Evolutionary conservation across 2,888 invertebrate species (phyloP), one percentile per base, ranked within the genome.

Genomic region (Dryococelus australis): DNA sequence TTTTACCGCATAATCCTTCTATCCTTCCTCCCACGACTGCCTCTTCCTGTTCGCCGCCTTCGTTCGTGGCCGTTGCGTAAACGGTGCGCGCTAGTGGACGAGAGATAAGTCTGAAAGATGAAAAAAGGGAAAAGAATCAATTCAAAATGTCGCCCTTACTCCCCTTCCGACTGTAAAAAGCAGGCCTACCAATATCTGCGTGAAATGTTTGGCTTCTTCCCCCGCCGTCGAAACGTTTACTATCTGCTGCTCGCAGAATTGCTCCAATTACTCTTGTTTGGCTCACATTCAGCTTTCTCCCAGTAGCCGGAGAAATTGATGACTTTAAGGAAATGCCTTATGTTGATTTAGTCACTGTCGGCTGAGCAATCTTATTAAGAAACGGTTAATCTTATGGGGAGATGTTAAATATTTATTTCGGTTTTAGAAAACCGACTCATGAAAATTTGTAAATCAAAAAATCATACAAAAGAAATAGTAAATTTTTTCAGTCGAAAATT

Each of bases 151-250:
- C 65, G 8, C 65, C 16, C 65, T 24, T 2, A 10, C 16, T 65
- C 65, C 65, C 16, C 6, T 24, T 2, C 24, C 47, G 8, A 16
- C 65, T 65, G 12, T 8, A 24, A 0, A 16, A 65, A 65, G 8
- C 65, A n/a, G 65, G 65, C 65, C 65, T n/a, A 24, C 65, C 65
- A 65, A 24, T 65, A 65, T 65, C 65, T 65, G n/a, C 65, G 65
- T 65, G n/a, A 65, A 65, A 65, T 24, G 65, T 65, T 65, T 65
- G 65, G 20, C 65, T 65, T 65, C 65, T 24, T n/a, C 65, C 65
- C 20, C 65, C 24, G 35, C n/a, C n/a, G 24, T n/a, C 20, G 65
- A 16, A 65, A n/a, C 65, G 65, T 65, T 65, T 16, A 24, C 65
- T 65, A 16, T 51, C 51, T 35, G 4, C 51, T 2, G 51, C 51